Base-by-base conservation (phyloP, 1,140 invertebrate genomes). In the Drosophila ananassae region DNA sequence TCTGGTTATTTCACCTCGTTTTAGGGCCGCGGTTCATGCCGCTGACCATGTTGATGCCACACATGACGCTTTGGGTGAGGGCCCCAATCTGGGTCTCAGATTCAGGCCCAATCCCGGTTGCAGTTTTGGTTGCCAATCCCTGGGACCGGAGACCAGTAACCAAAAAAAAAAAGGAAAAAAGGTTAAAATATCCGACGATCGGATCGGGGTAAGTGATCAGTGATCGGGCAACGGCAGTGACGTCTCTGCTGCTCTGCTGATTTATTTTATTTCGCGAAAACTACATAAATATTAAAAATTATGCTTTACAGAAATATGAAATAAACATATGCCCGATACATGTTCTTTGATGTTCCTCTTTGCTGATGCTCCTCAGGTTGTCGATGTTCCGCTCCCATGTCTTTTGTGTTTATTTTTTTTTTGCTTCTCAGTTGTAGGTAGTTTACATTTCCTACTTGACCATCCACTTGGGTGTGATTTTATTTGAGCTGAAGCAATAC, bases 281-380 rank as follows among this genome's bases (percentile, higher is more conserved):
- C 84, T 74, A 87, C 84, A 87, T 89, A 89, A 89, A 87, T 89
- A 89, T 89, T 75, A 82, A 79, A 80, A 79, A 89, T 87, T 89
- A 82, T 87, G 83, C 82, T 79, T 50, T 76, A 63, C 85, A 79
- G 60, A 87, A 87, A 87, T 87, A 87, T 89, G 83, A 83, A 87
- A 87, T 73, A 79, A 87, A 89, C 78, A 85, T 84, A 69, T 75
- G 66, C 55, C 62, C 34, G 37, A 53, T 54, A 60, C 54, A 63
- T 55, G 61, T 77, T 59, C 51, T 63, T 79, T 62, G 50, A 50
- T 77, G 57, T 63, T 53, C 61, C 55, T 67, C 34, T 28, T 56
- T 56, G 53, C 28, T 47, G 60, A 74, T 74, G 53, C 74, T 71
- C 58, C 79, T 39, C 55, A 53, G 17, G 48, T 71, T 75, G 81